Evolutionary conservation across 1,140 invertebrate genomes (phyloP).

Genomic region (Ganaspis sp.): DNA sequence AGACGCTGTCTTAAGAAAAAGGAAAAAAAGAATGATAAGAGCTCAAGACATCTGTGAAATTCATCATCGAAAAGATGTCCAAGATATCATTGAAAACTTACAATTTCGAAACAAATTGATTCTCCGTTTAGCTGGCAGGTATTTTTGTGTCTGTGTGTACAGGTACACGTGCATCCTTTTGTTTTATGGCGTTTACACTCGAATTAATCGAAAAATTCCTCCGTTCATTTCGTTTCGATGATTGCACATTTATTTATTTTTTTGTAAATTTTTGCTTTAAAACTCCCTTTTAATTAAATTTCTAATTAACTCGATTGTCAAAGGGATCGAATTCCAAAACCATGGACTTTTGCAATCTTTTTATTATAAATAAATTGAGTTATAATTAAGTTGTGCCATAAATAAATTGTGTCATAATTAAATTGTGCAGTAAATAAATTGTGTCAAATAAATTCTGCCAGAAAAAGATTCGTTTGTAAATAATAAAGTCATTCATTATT

Average conservation of each 20-base stretch:
- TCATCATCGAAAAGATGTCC: background rate
- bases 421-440: no score
- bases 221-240: background rate
- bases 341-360: background rate
- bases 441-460: no score
- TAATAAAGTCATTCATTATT: no score
- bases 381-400: no score
- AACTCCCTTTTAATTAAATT: background rate
- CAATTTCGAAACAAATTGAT: conserved; percentile 70
- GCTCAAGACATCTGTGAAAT: no score
- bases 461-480: no score
- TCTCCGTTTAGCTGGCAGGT: conserved; percentile 60
- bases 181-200: background rate
- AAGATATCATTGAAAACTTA: conserved; percentile 61
- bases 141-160: conserved; percentile 34
- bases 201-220: background rate
- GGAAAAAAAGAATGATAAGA: background rate
- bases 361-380: no score
- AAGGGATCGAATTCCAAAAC: background rate
- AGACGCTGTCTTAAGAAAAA: background rate
- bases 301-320: no score
- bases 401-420: no score
- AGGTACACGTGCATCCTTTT: conserved; percentile 29
- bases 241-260: conserved; percentile 3
- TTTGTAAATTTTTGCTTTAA: background rate